Evolutionary conservation across 2,888 invertebrate species (phyloP).

Genomic region (Zaprionus lineosus): DNA sequence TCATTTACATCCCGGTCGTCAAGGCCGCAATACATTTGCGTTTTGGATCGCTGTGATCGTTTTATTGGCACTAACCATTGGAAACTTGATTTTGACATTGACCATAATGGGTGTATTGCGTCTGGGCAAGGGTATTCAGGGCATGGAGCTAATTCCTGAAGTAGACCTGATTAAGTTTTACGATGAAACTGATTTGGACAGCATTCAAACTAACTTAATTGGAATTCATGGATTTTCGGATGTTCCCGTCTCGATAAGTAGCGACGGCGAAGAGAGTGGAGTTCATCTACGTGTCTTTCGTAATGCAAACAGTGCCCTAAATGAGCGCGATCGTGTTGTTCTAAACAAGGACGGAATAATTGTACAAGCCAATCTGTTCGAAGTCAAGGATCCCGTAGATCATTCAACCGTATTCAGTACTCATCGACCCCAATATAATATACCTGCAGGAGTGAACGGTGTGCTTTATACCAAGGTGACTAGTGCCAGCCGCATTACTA

Average conservation of each 20-base stretch:
- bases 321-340: constrained; percentile 81
- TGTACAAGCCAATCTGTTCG: constrained; percentile 87
- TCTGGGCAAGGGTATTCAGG: constrained; percentile 91
- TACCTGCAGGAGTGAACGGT: constrained; percentile 86
- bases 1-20: constrained; percentile 52
- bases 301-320: constrained; percentile 54
- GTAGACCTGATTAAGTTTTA: constrained; percentile 90
- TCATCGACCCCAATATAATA: constrained; percentile 87
- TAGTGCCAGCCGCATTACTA: constrained; percentile 88
- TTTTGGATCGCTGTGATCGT: constrained; percentile 91
- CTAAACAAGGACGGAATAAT: constrained; percentile 88
- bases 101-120: constrained; percentile 91
- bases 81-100: constrained; percentile 91
- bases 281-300: constrained; percentile 82
- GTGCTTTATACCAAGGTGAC: constrained; percentile 87
- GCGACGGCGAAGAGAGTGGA: constrained; percentile 74
- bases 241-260: constrained; percentile 84
- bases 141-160: constrained; percentile 91
- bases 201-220: constrained; percentile 88
- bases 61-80: constrained; percentile 88
- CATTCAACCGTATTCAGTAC: constrained; percentile 89
- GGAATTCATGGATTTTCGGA: constrained; percentile 86
- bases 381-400: constrained; percentile 87
- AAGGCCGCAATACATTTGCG: constrained; percentile 85
- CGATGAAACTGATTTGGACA: constrained; percentile 89